Evolutionary conservation across 1,140 invertebrate species (phyloP).

Genomic region (Zaprionus taronus): DNA sequence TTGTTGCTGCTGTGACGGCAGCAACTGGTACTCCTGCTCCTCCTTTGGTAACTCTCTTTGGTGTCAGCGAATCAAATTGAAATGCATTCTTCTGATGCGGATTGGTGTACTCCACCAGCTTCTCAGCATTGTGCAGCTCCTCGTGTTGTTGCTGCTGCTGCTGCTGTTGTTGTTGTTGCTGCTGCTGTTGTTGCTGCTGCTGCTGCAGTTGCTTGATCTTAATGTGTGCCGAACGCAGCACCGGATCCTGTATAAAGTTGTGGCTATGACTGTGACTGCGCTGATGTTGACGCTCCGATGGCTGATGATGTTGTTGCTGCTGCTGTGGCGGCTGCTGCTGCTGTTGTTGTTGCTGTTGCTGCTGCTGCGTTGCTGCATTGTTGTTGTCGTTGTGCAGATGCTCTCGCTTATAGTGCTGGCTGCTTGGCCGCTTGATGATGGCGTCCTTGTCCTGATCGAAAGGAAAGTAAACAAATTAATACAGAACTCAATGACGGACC

Average conservation of each 20-base stretch:
- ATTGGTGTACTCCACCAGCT: conserved; percentile 78
- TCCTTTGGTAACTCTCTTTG: conserved; percentile 78
- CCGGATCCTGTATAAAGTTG: conserved; percentile 65
- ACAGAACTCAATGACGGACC: too few relatives aligned
- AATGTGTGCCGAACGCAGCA: conserved; percentile 60
- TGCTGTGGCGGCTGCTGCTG: conserved; percentile 15
- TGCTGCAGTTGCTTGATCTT: conserved; percentile 65
- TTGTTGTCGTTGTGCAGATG: conserved; percentile 50
- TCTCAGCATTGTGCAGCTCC: conserved; percentile 82
- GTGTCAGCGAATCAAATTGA: conserved; percentile 84
- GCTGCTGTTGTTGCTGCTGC: conserved; percentile 56
- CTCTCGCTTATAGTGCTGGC: conserved; percentile 68
- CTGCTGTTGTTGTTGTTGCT: conserved; percentile 50
- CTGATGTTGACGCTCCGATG: conserved; percentile 56
- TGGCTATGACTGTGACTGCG: conserved; percentile 73
- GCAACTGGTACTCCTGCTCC: conserved; percentile 26
- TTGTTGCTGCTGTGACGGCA: conserved; percentile 27
- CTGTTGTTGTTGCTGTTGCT: conserved; percentile 29
- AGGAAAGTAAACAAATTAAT: not conserved
- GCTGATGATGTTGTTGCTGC: conserved; percentile 40
- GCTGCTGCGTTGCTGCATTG: conserved; percentile 26
- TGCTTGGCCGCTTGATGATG: conserved; percentile 53
- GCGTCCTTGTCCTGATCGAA: conserved; percentile 47
- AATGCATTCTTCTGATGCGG: conserved; percentile 82
- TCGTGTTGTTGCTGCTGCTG: conserved; percentile 59